These are phyloP conservation scores for Rhogogaster chlorosoma DNA, from an alignment of 2,888 invertebrate genomes.

Conservation along the genomic window DNA sequence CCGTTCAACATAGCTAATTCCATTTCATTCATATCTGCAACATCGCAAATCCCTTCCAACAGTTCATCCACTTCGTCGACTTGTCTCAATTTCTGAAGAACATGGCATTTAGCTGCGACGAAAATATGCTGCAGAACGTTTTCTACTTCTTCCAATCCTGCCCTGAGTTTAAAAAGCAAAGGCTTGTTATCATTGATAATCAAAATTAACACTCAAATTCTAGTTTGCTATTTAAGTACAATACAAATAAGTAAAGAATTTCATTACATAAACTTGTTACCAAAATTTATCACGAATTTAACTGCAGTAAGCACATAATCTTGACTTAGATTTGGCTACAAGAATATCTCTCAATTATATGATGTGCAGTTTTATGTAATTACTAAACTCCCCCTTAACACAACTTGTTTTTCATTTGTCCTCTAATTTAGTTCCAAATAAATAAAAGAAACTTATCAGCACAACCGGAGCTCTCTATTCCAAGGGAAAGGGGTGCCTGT, in stretches of 20 bases:
- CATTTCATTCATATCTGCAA: not conserved
- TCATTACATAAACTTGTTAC: not conserved
- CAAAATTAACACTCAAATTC: not conserved
- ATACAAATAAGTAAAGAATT: not conserved
- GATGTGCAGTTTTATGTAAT: not conserved
- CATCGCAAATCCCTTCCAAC: not conserved
- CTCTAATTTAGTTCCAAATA: too few relatives aligned
- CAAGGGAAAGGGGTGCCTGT: too few relatives aligned
- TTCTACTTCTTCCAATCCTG: not conserved
- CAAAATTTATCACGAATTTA: not conserved
- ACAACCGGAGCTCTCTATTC: too few relatives aligned
- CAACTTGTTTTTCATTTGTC: too few relatives aligned
- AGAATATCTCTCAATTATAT: not conserved
- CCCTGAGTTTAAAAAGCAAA: not conserved
- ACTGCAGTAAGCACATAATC: not conserved
- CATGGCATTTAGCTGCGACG: conserved; percentile 10
- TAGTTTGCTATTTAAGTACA: not conserved
- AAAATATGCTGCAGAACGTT: conserved; percentile 34
- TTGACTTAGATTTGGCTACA: not conserved
- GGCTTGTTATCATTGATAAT: not conserved
- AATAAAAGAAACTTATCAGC: too few relatives aligned
- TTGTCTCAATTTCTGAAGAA: not conserved
- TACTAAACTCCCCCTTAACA: too few relatives aligned
- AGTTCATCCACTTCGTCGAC: not conserved
- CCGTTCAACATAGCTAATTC: conserved; percentile 23